A percentile compares a stretch with the other conserved stretches of the same genome.
phyloP scores from a whole-genome alignment of 2,113 vertebrate species.

The Nanger granti region DNA sequence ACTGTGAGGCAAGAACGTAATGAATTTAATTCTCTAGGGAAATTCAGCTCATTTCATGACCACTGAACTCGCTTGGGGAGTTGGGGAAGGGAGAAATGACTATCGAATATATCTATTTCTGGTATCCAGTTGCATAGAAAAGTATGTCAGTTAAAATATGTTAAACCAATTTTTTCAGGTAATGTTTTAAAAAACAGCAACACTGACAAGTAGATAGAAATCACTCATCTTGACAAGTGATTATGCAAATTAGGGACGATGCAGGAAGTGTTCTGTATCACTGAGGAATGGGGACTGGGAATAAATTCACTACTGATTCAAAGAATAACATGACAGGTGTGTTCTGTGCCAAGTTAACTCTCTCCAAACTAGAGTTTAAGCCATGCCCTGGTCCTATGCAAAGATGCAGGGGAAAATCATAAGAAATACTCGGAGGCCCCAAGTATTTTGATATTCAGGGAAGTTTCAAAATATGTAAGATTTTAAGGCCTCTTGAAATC shows the following conservation, averaged over 20 bases:
- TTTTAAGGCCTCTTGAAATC: neutral
- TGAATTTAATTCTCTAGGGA: conserved; percentile 45
- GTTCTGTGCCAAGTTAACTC: conserved; percentile 41
- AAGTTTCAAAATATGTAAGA: conserved; percentile 7
- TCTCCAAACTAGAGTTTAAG: neutral
- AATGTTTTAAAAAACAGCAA: conserved; percentile 43
- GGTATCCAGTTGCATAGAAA: conserved; percentile 39
- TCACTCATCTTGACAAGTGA: conserved; percentile 69
- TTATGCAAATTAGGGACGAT: conserved; percentile 63
- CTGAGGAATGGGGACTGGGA: conserved; percentile 25
- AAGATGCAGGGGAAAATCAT: neutral
- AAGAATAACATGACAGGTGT: conserved; percentile 28
- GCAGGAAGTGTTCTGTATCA: neutral
- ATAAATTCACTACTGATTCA: conserved; percentile 40
- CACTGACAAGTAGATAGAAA: conserved; percentile 63
- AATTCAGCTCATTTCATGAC: conserved; percentile 48
- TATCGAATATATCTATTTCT: conserved; percentile 17
- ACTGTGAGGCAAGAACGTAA: conserved; percentile 35
- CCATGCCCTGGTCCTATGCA: neutral
- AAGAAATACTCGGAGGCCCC: neutral
- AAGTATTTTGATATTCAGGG: neutral
- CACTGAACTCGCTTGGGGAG: conserved; percentile 19
- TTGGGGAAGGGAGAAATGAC: neutral
- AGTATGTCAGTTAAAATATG: conserved; percentile 56
- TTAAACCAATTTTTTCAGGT: conserved; percentile 63